Base-by-base conservation (phyloP, 2,797 vertebrate species). In the Ptychobarbus kaznakovi region DNA sequence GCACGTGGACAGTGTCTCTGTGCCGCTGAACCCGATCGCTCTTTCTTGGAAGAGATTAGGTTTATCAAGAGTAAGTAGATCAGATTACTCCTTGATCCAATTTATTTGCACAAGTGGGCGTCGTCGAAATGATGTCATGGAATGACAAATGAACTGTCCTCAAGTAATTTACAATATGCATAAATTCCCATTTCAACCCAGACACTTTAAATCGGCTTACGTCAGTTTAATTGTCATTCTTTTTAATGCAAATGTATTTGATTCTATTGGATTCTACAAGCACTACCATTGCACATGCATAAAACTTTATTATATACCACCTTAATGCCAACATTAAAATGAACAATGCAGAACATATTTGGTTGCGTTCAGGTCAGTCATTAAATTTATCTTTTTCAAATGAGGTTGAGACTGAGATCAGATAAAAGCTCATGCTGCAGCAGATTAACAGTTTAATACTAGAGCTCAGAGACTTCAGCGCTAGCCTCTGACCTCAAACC, bases 61-160 rank as follows among this genome's bases (percentile, higher is more conserved):
- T 91, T 91, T 93, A 92, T 92, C 92, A 89, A 89, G 90, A 89
- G 79, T 96, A 94, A 96, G 88, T 92, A 90, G 96, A 95, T 97
- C 96, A 90, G 96, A 95, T 97, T 96, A 95, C 70, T 28, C 5
- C 86, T 90, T 90, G 88, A 94, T 91, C 92, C 89, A 92, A 93
- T 93, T 95, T 92, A 87, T 86, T 82, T 11, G 68, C 70, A 73
- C 66, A 68, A 44, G 42, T 70, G 65, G 56, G 32, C 13, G 44
- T 58, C 32, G 51, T n/a, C 9, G 6, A 58, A 56, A 38, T 85
- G 87, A 85, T 76, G 79, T 82, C 53, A 86, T 40, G 61, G 61
- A 88, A 79, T 79, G 66, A 58, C 74, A 58, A 46, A 11, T 68
- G 0, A 75, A 53, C 74, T 56, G 73, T 78, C n/a, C 49, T 84